Evolutionary conservation across 2,888 invertebrate species (phyloP), one percentile per base, ranked within the genome.

Genomic region (Cryptus armator): DNA sequence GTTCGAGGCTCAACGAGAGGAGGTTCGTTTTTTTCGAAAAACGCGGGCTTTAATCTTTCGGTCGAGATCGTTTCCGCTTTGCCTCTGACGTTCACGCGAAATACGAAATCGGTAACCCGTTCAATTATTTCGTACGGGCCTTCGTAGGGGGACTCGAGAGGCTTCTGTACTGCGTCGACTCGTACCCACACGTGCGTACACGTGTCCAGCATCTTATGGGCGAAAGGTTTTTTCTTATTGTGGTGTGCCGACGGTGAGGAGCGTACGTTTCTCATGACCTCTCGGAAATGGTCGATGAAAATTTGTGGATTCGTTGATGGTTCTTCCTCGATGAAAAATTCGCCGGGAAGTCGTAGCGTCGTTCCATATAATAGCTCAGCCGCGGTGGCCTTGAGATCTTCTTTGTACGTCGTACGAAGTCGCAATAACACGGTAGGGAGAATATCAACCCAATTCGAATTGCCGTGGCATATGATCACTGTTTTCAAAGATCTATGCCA

Each of bases 141-240:
- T 14, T 82, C 82, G 70, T 90, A 91, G 0, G 89, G 89, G n/a
- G 84, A 87, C 59, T 87, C 72, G 16, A 89, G n/a, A n/a, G n/a
- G n/a, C n/a, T n/a, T n/a, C n/a, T n/a, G n/a, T n/a, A n/a, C n/a
- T n/a, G n/a, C n/a, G n/a, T 86, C 85, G 14, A 76, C 71, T 14
- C 83, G 29, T 5, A 86, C 37, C 72, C 83, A 87, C 1, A 86
- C 84, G 43, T 86, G 86, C 1, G 81, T 64, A 43, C 76, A 75
- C 2, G 78, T 68, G 12, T 80, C 19, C 19, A 87, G 43, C 3
- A 71, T 51, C 3, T 70, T 51, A 16, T 51, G 53, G 1, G 37
- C 70, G n/a, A n/a, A n/a, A n/a, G n/a, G n/a, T n/a, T 71, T 51
- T 4, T 10, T 14, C n/a, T 74, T 67, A 2, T 5, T 16, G 72